phyloP scores from a whole-genome alignment of 2,888 invertebrate genomes.

The Agriopis marginaria region DNA sequence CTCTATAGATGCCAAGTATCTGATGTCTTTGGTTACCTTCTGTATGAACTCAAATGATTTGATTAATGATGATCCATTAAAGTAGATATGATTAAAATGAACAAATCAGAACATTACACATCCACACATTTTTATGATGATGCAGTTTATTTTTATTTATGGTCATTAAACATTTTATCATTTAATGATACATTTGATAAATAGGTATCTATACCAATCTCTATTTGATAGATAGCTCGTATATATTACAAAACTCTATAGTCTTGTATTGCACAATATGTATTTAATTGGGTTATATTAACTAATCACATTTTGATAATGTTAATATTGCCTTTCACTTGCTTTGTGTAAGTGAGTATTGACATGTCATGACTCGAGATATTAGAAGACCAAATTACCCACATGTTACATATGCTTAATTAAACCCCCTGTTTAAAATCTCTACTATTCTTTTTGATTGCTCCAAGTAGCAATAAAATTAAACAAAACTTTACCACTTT shows the following conservation, averaged over 20 bases:
- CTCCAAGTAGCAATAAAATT: too few species aligned
- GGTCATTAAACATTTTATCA: conserved; percentile 35
- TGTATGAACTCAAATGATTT: background rate
- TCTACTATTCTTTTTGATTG: too few species aligned
- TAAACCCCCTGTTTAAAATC: too few species aligned
- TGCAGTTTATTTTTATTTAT: background rate
- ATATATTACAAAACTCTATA: conserved; percentile 71
- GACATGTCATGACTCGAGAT: conserved; percentile 44
- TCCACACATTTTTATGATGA: background rate
- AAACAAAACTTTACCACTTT: too few species aligned
- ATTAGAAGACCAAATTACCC: conserved; percentile 10
- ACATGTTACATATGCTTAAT: too few species aligned
- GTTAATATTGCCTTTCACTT: conserved; percentile 76
- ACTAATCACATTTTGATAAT: conserved; percentile 77
- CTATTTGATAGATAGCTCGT: conserved; percentile 71
- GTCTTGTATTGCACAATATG: conserved; percentile 77
- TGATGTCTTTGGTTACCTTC: background rate
- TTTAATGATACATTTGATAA: conserved; percentile 70
- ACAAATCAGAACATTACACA: background rate
- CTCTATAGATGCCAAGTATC: background rate
- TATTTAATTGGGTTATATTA: conserved; percentile 78
- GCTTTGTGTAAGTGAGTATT: conserved; percentile 65
- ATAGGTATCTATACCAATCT: conserved; percentile 66
- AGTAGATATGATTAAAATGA: background rate
- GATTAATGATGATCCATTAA: background rate